Evolutionary conservation across 2,113 vertebrate genomes (phyloP).

Genomic region (Bagarius yarrelli): DNA sequence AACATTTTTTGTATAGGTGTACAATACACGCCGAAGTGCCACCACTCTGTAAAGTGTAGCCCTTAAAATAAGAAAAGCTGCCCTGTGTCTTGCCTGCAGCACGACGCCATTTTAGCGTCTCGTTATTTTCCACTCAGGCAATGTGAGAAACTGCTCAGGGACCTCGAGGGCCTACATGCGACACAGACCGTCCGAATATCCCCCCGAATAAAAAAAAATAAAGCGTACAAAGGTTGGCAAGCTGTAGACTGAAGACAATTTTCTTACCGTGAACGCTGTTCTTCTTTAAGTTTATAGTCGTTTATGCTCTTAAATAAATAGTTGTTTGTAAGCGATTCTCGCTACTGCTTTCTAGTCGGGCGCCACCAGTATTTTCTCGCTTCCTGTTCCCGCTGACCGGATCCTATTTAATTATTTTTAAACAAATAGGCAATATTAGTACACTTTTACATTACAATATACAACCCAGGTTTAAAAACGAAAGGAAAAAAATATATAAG

Average conservation of each 20-base stretch:
- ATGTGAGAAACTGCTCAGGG: slow-evolving; percentile 69
- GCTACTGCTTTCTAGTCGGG: slow-evolving; percentile 76
- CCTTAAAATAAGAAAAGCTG: slow-evolving; percentile 67
- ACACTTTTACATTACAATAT: too few species aligned
- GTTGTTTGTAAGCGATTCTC: slow-evolving; percentile 59
- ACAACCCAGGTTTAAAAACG: too few species aligned
- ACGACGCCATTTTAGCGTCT: slow-evolving; percentile 68
- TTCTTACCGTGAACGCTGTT: slow-evolving; percentile 66
- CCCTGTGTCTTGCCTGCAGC: slow-evolving; percentile 74
- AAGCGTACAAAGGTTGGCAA: slow-evolving; percentile 23
- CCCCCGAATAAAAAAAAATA: slow-evolving; percentile 70
- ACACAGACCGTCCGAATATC: slow-evolving; percentile 67
- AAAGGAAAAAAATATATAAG: too few species aligned
- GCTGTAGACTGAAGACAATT: slow-evolving; percentile 37
- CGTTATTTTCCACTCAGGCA: slow-evolving; percentile 74
- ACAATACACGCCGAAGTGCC: background rate
- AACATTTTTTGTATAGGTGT: background rate
- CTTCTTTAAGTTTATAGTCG: slow-evolving; percentile 37
- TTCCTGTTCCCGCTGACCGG: slow-evolving; percentile 70
- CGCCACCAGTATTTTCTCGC: slow-evolving; percentile 74
- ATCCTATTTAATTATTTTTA: slow-evolving; percentile 68
- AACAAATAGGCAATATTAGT: too few species aligned
- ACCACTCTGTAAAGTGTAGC: background rate
- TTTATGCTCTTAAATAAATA: slow-evolving; percentile 49
- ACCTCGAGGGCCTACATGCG: slow-evolving; percentile 74